phyloP scores from a whole-genome alignment of 2,113 vertebrate species.

The Myanophis thanlyinensis region DNA sequence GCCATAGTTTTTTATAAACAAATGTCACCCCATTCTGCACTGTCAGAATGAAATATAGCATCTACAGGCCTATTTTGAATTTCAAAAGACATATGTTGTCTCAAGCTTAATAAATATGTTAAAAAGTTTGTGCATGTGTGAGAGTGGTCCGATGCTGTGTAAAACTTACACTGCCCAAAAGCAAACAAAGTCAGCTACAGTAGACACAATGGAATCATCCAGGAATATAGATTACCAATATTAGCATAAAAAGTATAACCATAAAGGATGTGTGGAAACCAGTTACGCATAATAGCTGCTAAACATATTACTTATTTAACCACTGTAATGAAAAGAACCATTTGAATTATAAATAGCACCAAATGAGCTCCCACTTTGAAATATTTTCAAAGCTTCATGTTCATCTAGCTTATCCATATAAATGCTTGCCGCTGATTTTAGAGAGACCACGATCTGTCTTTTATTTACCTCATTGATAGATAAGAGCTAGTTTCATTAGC shows the following conservation, averaged over 20 bases:
- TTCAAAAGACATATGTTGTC: slow-evolving; percentile 40
- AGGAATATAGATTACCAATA: slow-evolving; percentile 17
- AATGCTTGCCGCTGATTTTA: slow-evolving; percentile 37
- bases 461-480: slow-evolving; percentile 9
- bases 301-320: background rate
- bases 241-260: background rate
- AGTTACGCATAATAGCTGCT: background rate
- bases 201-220: slow-evolving; percentile 6
- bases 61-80: slow-evolving; percentile 28
- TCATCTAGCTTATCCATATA: slow-evolving; percentile 24
- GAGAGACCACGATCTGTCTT: slow-evolving; percentile 30
- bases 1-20: slow-evolving; percentile 17
- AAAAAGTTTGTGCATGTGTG: background rate
- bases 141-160: background rate
- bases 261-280: background rate
- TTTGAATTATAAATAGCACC: slow-evolving; percentile 11
- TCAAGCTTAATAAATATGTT: slow-evolving; percentile 35
- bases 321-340: background rate
- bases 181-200: background rate
- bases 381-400: slow-evolving; percentile 17
- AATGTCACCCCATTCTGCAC: slow-evolving; percentile 5
- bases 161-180: background rate
- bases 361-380: slow-evolving; percentile 32
- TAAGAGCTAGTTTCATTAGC: slow-evolving; percentile 18
- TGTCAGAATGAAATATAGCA: slow-evolving; percentile 32